Conservation (phyloP, 2,113 vertebrate species). For the Electrona antarctica region DNA sequence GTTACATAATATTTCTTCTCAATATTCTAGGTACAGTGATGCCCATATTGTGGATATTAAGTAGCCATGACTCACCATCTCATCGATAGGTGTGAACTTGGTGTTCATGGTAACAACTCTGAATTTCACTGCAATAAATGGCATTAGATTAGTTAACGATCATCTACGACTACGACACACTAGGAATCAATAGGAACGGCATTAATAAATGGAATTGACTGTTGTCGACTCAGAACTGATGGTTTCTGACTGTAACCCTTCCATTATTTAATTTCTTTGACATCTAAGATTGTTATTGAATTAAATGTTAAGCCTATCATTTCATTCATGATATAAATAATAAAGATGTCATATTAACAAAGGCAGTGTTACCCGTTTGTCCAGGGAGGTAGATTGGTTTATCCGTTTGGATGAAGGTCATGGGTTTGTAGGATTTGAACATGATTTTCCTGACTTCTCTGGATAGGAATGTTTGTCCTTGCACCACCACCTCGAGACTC, state of each 20-base stretch:
- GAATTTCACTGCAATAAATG: constrained; percentile 59
- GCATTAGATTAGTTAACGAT: neutral
- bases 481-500: constrained; percentile 59
- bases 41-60: too few relatives aligned
- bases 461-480: constrained; percentile 56
- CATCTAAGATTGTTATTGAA: neutral
- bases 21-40: too few relatives aligned
- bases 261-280: neutral
- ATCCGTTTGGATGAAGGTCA: constrained; percentile 71
- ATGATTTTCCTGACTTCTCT: constrained; percentile 63
- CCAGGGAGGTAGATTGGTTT: constrained; percentile 77
- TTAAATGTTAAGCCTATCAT: too few relatives aligned
- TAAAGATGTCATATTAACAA: neutral
- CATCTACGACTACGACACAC: neutral
- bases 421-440: constrained; percentile 38
- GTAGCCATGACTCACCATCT: constrained; percentile 43
- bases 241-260: neutral
- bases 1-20: too few relatives aligned
- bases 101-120: constrained; percentile 59
- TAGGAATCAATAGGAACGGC: too few relatives aligned
- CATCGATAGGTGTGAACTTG: constrained; percentile 32
- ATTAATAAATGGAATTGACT: too few relatives aligned
- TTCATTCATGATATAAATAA: too few relatives aligned
- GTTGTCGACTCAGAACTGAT: neutral
- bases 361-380: constrained; percentile 67